Base-by-base conservation (phyloP, 2,113 vertebrate genomes). In the Nibea coibor region DNA sequence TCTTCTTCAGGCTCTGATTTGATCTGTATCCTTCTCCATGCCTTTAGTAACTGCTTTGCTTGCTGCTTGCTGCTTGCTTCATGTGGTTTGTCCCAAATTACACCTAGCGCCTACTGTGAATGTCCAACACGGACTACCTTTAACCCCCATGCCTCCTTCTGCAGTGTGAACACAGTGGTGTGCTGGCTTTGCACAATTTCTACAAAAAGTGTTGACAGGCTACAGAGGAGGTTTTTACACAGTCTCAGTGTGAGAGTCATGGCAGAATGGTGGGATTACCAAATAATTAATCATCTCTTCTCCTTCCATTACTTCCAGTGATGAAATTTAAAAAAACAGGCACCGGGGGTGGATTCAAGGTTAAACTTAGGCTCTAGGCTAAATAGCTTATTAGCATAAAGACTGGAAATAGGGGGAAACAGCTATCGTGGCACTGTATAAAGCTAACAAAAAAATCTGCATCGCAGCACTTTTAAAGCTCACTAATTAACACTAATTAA, bases 1-100 rank as follows among this genome's bases (percentile, higher is more conserved):
- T 17, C 12, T 69, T 68, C 68, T 67, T 70, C 39, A n/a, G 65
- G 77, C 22, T 16, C 28, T 50, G 58, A 67, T 82, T 59, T 71
- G 45, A 91, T 87, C 74, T 57, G 9, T 75, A 28, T 70, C 24
- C 47, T 54, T 78, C 83, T 73, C 56, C 77, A 63, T 22, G 82
- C 62, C 87, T 83, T 87, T 69, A 91, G 24, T 64, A 39, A 39
- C 45, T 62, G 70, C 35, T 84, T 50, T 62, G 51, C 31, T 64
- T 5, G 19, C 42, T 45, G 48, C 35, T 61, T 47, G 68, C 80
- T 62, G 28, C 61, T 84, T 62, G 51, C 71, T 84, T 75, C 65
- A 68, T 65, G 45, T 28, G 35, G 72, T 74, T 80, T 76, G 75
- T 22, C 57, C 81, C 54, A 76, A 83, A 85, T 87, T 51, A 73